Percentiles rank a stretch among this genome's conserved stretches.
Conservation (phyloP, 2,888 invertebrate genomes). For the Lumbricus terrestris region DNA sequence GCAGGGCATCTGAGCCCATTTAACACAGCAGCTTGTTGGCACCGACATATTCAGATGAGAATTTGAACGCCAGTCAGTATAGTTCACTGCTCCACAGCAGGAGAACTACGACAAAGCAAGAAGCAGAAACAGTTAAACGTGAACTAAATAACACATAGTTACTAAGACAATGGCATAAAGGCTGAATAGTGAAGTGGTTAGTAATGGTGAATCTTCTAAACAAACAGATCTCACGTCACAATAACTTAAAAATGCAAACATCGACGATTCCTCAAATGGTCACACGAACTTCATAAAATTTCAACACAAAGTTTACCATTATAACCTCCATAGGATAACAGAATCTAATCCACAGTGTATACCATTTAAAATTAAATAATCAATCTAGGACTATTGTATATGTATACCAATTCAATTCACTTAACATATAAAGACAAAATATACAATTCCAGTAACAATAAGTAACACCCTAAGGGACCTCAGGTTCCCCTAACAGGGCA, state of each 20-base stretch:
- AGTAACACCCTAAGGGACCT: too few species aligned
- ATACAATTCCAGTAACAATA: too few species aligned
- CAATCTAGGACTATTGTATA: too few species aligned
- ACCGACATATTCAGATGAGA: background rate
- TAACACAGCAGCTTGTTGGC: background rate
- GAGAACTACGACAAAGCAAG: background rate
- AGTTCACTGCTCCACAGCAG: background rate
- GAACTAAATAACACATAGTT: too few species aligned
- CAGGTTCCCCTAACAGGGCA: too few species aligned
- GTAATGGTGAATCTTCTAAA: background rate
- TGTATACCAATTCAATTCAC: too few species aligned
- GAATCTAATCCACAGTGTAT: too few species aligned
- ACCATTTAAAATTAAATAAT: too few species aligned
- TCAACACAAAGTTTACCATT: background rate
- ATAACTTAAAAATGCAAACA: background rate
- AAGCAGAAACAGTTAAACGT: background rate
- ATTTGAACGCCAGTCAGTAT: background rate
- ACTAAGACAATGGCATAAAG: too few species aligned
- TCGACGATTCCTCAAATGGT: background rate
- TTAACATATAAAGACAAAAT: too few species aligned
- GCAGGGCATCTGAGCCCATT: background rate
- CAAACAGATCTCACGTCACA: background rate
- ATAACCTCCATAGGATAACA: too few species aligned
- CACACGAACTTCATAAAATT: background rate
- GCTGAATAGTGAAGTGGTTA: too few species aligned